phyloP scores from a whole-genome alignment of 2,888 invertebrate genomes.

The Athalia circularis region DNA sequence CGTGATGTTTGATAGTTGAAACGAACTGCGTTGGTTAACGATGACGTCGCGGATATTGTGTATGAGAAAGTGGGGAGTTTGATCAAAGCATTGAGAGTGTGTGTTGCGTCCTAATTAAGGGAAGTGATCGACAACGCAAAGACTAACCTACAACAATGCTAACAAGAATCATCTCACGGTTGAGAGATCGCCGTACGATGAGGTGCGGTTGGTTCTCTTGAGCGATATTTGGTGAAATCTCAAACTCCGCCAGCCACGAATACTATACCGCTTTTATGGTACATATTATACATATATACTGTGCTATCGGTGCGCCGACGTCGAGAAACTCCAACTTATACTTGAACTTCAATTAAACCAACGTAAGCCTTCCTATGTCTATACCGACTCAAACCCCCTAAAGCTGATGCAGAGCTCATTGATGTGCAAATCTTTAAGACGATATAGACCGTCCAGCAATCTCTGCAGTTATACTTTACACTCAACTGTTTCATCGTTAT shows the following conservation, averaged over 20 bases:
- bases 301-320: background rate
- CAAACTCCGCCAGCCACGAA: conserved; percentile 14
- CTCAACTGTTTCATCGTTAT: too few relatives aligned
- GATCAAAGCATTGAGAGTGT: background rate
- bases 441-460: conserved; percentile 32
- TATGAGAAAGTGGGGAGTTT: background rate
- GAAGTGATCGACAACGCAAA: conserved; percentile 37
- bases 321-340: conserved; percentile 34
- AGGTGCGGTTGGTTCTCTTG: background rate
- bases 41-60: background rate
- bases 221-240: conserved; percentile 29
- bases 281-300: too few relatives aligned
- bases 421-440: conserved; percentile 37
- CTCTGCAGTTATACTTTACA: conserved; percentile 16
- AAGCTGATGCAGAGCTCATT: conserved; percentile 22
- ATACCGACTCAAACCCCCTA: conserved; percentile 7
- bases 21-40: background rate
- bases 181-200: conserved; percentile 8
- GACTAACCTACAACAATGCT: conserved; percentile 38
- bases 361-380: conserved; percentile 38
- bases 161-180: conserved; percentile 42
- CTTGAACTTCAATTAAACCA: conserved; percentile 40
- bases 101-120: conserved; percentile 26
- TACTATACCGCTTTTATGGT: too few relatives aligned
- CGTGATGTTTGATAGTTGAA: too few relatives aligned